Evolutionary conservation across 1,140 invertebrate genomes (phyloP), one percentile per base, ranked within the genome.

Genomic region (Drosophila carrolli): DNA sequence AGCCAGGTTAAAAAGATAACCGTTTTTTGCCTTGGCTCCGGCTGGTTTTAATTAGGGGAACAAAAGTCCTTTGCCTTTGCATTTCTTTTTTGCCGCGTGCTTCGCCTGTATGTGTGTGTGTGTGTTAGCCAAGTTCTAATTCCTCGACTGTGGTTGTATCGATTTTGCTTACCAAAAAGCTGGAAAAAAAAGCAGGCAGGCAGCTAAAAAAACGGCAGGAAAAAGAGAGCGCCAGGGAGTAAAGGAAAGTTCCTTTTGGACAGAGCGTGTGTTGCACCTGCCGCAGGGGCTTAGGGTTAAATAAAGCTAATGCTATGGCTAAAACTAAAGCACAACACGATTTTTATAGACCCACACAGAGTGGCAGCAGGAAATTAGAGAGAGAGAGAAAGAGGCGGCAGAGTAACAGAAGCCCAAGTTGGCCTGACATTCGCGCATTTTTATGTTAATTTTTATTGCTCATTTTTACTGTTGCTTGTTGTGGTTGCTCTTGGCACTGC

Each of bases 371-470:
- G 29, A 32, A 10, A 16, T 4, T 7, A 14, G 29, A 7, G 11
- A 4, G 13, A 35, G 1, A 27, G 32, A 23, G 9, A 40, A 16
- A 13, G 23, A 16, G 41, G 23, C 23, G 14, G 44, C 4, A 29
- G 43, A 44, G 1, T 8, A 14, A 46, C 27, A 32, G 9, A 14
- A 35, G n/a, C 47, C n/a, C 14, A 50, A 13, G 5, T 51, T 53
- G 50, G 43, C 43, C 50, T 62, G 44, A 62, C 56, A 60, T 70
- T 48, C 48, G 56, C 48, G 51, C 56, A 57, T 75, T 75, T 75
- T 75, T 75, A 75, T 75, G 73, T 44, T 75, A 75, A 75, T 75
- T 75, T 75, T 75, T 75, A 75, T 75, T 38, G 71, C 71, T 75
- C 46, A 44, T 75, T 75, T 75, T 75, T 75, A 75, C 48, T 75